Evolutionary conservation across 2,113 vertebrate genomes (phyloP).

Genomic region (Camarhynchus parvulus): DNA sequence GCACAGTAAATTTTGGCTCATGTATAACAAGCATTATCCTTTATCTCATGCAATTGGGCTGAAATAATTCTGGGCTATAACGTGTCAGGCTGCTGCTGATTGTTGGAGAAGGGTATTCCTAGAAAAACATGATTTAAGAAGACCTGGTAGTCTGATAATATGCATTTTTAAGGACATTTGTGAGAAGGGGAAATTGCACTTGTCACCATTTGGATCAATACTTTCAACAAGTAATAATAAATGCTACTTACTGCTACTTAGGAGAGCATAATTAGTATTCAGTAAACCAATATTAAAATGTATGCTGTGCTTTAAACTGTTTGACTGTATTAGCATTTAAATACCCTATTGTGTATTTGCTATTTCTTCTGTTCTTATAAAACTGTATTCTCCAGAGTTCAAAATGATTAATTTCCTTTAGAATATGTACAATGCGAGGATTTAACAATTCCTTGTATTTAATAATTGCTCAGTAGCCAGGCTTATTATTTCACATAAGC

Average conservation of each 20-base stretch:
- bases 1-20: background rate
- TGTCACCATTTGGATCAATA: slow-evolving; percentile 66
- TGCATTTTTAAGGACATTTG: slow-evolving; percentile 37
- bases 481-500: slow-evolving; percentile 65
- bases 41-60: background rate
- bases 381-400: slow-evolving; percentile 70
- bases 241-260: slow-evolving; percentile 65
- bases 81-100: background rate
- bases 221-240: slow-evolving; percentile 67
- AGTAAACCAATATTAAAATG: slow-evolving; percentile 71
- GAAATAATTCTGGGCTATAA: background rate
- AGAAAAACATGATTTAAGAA: slow-evolving; percentile 3
- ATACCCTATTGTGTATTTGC: slow-evolving; percentile 73
- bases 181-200: slow-evolving; percentile 14
- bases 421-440: slow-evolving; percentile 67
- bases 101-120: background rate
- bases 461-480: slow-evolving; percentile 70
- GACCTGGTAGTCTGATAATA: slow-evolving; percentile 35
- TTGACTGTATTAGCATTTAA: slow-evolving; percentile 75
- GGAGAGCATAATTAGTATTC: slow-evolving; percentile 68
- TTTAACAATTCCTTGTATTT: slow-evolving; percentile 71
- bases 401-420: slow-evolving; percentile 76
- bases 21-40: background rate
- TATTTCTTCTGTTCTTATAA: slow-evolving; percentile 65
- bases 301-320: slow-evolving; percentile 67